Base-by-base conservation (phyloP, 2,113 vertebrate species). In the Miniopterus natalensis region DNA sequence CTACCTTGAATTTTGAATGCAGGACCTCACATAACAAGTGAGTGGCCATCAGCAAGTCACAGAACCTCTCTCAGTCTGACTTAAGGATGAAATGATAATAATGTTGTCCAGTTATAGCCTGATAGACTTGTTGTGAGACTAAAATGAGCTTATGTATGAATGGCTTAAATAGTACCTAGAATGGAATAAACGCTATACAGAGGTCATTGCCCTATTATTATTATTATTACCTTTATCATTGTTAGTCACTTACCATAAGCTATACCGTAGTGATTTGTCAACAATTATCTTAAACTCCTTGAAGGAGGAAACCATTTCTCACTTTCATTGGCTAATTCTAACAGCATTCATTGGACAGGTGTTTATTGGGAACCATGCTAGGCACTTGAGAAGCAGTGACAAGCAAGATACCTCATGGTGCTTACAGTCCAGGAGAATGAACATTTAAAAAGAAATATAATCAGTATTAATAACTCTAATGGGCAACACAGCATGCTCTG, bases 271-370 rank as follows among this genome's bases (percentile, higher is more conserved):
- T 86, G n/a, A 73, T 78, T 79, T 88, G 21, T 86, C 79, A 88
- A 45, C 84, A 77, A 80, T 85, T 63, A 88, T 88, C 20, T 68
- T 81, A 49, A 78, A 20, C 8, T 85, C 49, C 61, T 88, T 65
- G 49, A 88, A 91, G 59, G 18, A 66, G 92, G 36, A 77, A 92
- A 45, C 7, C 23, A 77, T 68, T 65, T 81, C 87, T 91, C 36
- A 42, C 12, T 92, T 94, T 81, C 65, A 85, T 85, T 91, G 71
- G 74, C 15, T 77, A 59, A 91, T 81, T 84, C 53, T 49, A 73
- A 73, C 8, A 90, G 36, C 21, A 40, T 78, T 84, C 88, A 42
- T 73, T 25, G 25, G 90, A 66, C 27, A 95, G 42, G 81, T 29
- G 3, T 92, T 79, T 94, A 70, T 29, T 61, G 25, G 49, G 25